Base-by-base conservation (phyloP, 1,140 invertebrate species). In the Apis dorsata region DNA sequence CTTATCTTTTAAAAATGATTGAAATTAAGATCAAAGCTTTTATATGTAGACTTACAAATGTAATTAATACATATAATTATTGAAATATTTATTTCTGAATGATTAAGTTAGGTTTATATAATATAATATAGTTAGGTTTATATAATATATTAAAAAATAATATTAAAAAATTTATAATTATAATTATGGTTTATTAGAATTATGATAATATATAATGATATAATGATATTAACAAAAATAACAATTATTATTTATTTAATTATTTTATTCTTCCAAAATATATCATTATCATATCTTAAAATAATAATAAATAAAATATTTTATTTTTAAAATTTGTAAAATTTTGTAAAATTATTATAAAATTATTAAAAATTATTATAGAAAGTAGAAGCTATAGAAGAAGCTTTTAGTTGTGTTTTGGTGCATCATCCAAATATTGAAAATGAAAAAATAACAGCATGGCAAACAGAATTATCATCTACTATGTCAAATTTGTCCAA, bases 341-440 rank as follows among this genome's bases (percentile, higher is more conserved):
- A 85, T 85, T 81, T 86, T 94, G 93, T 77, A 98, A 96, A 96
- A 95, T 34, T 34, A 34, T 34, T 1, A 34, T 34, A 34, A 34
- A 34, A 34, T 34, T 34, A 34, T 34, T 34, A 34, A 34, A 34
- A 34, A 85, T 85, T 81, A 80, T 86, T 94, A 93, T 77, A 98
- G 96, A 96, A 95, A 93, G 96, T 97, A 7, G 97, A 98, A 91
- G 94, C 96, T 3, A 96, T 98, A 66, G 97, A 98, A 91, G 97
- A 98, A 93, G 97, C 97, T 1, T 98, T 98, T 89, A 97, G 97
- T 92, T 97, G 96, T 89, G 97, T 97, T 89, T 94, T 98, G 59
- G 96, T 97, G 1, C 96, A 97, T 87, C 96, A 96, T 85, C 93
- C 95, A 53, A 95, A 96, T 62, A 94, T 94, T 68, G 96, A 97